Base-by-base conservation (phyloP, 2,888 invertebrate species). In the Schizaphis graminum region DNA sequence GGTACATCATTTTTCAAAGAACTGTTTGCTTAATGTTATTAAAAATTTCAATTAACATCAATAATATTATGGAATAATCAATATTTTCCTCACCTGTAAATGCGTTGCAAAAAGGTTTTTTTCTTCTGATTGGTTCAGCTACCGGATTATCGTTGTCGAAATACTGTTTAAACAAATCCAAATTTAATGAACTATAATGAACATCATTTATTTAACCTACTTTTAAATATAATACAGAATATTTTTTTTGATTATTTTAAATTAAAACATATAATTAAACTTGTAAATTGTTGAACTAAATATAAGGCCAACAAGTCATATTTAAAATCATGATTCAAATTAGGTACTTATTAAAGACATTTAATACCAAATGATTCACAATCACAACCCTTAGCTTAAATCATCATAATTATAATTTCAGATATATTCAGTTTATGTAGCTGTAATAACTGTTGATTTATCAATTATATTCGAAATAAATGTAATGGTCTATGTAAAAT, bases 51-150 rank as follows among this genome's bases (percentile, higher is more conserved):
- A 85, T 57, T 47, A 56, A 56, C 44, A 91, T 41, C 2, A 85
- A 85, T 85, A 44, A 85, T 44, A 85, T 91, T 56, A 10, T 85
- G 0, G 56, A 44, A 28, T 53, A 21, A 77, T 56, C 8, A 89
- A 28, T 21, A 53, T 41, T 49, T 89, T 89, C 28, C 24, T 95
- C 96, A 98, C 98, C 98, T 95, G 98, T 98, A 95, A 98, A 98
- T 0, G 98, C 98, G 95, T 98, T 98, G 96, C 98, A 98, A 96
- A 98, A 98, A 0, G 98, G 98, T 95, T 98, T 96, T 95, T 98
- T 98, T 95, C 95, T 95, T 94, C 97, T 97, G 95, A 92, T 96
- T 94, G 56, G 96, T 93, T 95, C 95, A 95, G 1, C 94, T 91
- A 95, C 95, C 61, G 95, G 95, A 57, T 89, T 90, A 49, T 94